Evolutionary conservation across 2,113 vertebrate genomes (phyloP).

Genomic region (Sinocyclocheilus grahami): DNA sequence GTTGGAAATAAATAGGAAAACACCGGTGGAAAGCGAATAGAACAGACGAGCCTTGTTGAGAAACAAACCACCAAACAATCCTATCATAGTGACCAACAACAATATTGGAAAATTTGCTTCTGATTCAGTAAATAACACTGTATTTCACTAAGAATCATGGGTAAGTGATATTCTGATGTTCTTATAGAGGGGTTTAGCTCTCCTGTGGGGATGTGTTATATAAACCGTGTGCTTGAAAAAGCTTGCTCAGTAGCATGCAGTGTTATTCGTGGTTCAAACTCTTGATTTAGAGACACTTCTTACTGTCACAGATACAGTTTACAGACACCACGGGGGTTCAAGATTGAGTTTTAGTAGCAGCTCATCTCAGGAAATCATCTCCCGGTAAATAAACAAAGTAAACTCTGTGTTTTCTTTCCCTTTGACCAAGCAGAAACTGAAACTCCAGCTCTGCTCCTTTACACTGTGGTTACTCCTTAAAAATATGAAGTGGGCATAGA

Average conservation of each 20-base stretch:
- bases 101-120: background rate
- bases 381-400: background rate
- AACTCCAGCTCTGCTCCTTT: background rate
- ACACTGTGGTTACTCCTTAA: background rate
- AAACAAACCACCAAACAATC: background rate
- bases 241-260: conserved; percentile 24
- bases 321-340: background rate
- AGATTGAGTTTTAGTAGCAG: background rate
- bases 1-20: background rate
- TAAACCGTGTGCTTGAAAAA: conserved; percentile 19
- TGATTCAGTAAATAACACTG: background rate
- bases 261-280: conserved; percentile 34
- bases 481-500: background rate
- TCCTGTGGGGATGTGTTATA: conserved; percentile 15
- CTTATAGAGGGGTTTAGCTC: background rate
- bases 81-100: background rate
- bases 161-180: background rate
- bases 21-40: background rate
- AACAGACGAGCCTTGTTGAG: background rate
- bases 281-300: conserved; percentile 15
- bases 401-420: background rate
- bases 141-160: background rate
- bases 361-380: no score
- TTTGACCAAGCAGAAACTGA: background rate
- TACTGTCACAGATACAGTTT: conserved; percentile 25